phyloP scores from a whole-genome alignment of 2,888 invertebrate genomes.

The Listrodromus nycthemerus region DNA sequence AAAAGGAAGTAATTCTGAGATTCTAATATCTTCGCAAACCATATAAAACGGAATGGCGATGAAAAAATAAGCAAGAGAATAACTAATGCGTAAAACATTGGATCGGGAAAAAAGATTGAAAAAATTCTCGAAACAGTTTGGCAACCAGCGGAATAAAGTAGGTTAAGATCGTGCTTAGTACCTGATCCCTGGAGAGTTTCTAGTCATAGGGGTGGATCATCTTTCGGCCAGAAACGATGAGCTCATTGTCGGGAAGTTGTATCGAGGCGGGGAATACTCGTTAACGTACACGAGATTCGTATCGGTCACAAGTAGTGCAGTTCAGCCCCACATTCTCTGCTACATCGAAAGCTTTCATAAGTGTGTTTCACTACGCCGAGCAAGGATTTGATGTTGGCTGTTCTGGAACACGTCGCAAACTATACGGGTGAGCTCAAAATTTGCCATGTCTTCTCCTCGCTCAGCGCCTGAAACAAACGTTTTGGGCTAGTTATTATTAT shows the following conservation, averaged over 20 bases:
- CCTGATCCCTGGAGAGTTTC: not conserved
- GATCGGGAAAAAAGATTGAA: not conserved
- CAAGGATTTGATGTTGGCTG: not conserved
- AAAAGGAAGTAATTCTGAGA: no score
- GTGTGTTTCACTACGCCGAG: conserved; percentile 13
- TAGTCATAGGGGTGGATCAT: conserved; percentile 43
- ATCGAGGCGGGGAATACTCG: conserved; percentile 1
- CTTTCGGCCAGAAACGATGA: conserved; percentile 21
- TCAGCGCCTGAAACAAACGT: no score
- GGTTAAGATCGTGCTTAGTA: not conserved
- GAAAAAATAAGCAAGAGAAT: not conserved
- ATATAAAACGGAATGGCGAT: not conserved
- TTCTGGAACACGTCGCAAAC: no score
- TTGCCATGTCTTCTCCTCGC: not conserved
- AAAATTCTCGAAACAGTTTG: not conserved
- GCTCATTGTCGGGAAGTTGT: conserved; percentile 14
- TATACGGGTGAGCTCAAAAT: not conserved
- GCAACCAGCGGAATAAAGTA: not conserved
- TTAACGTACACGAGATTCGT: conserved; percentile 16
- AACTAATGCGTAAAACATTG: not conserved
- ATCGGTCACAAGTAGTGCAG: not conserved
- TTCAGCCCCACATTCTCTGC: conserved; percentile 2
- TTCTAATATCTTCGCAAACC: no score
- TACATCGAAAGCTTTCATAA: not conserved
- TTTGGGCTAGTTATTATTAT: no score